Base-by-base conservation (phyloP, 2,888 invertebrate genomes). In the Tinea trinotella region DNA sequence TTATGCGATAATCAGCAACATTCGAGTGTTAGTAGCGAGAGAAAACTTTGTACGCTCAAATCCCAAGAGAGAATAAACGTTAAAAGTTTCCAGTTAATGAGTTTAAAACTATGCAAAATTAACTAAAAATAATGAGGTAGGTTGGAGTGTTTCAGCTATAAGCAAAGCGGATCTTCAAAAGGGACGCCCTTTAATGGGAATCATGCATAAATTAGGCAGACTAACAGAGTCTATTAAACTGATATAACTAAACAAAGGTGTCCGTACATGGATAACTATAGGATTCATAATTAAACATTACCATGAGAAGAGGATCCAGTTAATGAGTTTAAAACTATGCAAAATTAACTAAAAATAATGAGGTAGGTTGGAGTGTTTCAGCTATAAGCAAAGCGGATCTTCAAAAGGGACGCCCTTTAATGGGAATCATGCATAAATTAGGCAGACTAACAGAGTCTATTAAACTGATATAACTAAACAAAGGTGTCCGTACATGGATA, bases 331-430 rank as follows among this genome's bases (percentile, higher is more conserved):
- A 57, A 56, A 57, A 59, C 54, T 60, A 59, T 65, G 66, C 59
- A 69, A 70, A 66, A 75, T 72, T 70, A 66, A 72, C 62, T 59
- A 64, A 64, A 65, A 58, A 68, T 70, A 71, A 72, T 72, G 63
- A 71, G 66, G 60, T 13, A 40, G 24, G 40, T 13, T 2, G 7
- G 13, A 2, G 7, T 40, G n/a, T 12, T 13, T 13, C 13, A 40
- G 40, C 13, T 40, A 15, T 40, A 40, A 1, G 6, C 7, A 24
- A 7, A 40, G 56, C 60, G 62, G 59, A 59, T 40, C 13, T 1
- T 40, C 15, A 15, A 13, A 64, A 61, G 62, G 60, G 56, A 62
- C 64, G 65, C 60, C 17, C 19, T 48, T 12, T 6, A 17, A 17
- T n/a, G 40, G 40, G 7, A 4, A 30, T 40, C 17, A 40, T 17